Conservation (phyloP, 1,140 invertebrate genomes). For the Uloborus diversus region DNA sequence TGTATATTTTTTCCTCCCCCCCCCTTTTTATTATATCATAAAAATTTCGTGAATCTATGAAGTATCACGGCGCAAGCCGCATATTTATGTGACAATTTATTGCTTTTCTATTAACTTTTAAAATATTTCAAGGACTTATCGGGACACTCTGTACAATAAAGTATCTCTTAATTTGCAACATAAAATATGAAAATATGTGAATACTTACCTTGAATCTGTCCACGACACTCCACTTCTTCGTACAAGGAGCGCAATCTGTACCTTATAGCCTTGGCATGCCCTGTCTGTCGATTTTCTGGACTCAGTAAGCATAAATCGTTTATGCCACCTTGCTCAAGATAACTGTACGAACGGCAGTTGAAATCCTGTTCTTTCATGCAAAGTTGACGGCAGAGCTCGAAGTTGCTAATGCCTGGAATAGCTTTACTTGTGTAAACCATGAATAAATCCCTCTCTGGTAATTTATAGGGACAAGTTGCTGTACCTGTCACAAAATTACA, state of each 20-base stretch:
- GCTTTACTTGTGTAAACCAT: constrained; percentile 67
- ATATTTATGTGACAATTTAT: too few species aligned
- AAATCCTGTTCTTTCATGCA: constrained; percentile 68
- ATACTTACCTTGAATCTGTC: constrained; percentile 29
- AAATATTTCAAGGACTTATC: too few species aligned
- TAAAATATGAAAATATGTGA: too few species aligned
- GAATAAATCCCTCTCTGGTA: constrained; percentile 63
- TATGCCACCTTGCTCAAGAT: constrained; percentile 61
- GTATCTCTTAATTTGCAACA: too few species aligned
- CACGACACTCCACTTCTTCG: constrained; percentile 64
- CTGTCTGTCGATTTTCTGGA: constrained; percentile 64
- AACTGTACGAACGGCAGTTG: constrained; percentile 69
- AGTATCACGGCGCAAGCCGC: too few species aligned
- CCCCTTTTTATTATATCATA: too few species aligned
- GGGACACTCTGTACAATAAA: too few species aligned
- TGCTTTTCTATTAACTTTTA: too few species aligned
- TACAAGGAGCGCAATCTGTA: constrained; percentile 64
- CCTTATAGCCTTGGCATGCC: constrained; percentile 65
- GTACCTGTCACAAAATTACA: constrained; percentile 60
- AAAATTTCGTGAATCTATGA: too few species aligned
- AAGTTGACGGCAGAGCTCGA: constrained; percentile 66
- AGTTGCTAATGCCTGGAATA: constrained; percentile 60
- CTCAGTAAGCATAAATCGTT: constrained; percentile 65
- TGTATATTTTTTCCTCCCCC: too few species aligned
- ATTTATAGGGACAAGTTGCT: constrained; percentile 62